Evolutionary conservation across 2,888 invertebrate species (phyloP).

Genomic region (Hypselothyrea guttata): DNA sequence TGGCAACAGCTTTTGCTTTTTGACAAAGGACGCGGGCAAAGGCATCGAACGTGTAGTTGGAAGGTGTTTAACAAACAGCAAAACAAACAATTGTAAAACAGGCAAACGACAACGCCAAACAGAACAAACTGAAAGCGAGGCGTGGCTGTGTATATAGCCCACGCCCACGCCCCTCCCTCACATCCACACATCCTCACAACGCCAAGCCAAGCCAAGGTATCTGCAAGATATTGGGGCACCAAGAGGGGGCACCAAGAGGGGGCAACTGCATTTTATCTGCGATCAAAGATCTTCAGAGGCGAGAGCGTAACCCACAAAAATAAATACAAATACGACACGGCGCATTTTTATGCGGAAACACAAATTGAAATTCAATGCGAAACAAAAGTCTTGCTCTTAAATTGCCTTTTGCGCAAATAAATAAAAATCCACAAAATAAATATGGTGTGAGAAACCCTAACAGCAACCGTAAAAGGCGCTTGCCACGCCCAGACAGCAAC

Average conservation of each 20-base stretch:
- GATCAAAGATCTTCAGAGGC: slow-evolving; percentile 69
- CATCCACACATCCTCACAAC: slow-evolving; percentile 53
- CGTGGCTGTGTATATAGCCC: slow-evolving; percentile 55
- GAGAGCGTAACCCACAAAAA: slow-evolving; percentile 55
- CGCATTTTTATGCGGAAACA: slow-evolving; percentile 75
- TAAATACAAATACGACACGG: slow-evolving; percentile 47
- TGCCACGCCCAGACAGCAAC: slow-evolving; percentile 44
- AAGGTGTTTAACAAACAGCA: slow-evolving; percentile 82
- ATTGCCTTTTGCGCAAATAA: slow-evolving; percentile 68
- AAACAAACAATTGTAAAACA: slow-evolving; percentile 79
- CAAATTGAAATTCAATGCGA: slow-evolving; percentile 78
- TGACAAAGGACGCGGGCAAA: slow-evolving; percentile 70
- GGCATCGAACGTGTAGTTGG: slow-evolving; percentile 72
- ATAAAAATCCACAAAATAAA: slow-evolving; percentile 48
- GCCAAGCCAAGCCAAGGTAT: slow-evolving; percentile 3
- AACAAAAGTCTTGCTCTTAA: slow-evolving; percentile 48
- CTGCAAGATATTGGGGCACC: no score
- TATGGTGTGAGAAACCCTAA: slow-evolving; percentile 46
- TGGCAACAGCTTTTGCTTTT: slow-evolving; percentile 49
- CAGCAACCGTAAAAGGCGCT: slow-evolving; percentile 55
- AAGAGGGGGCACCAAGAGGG: slow-evolving; percentile 33
- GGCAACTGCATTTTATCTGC: slow-evolving; percentile 67
- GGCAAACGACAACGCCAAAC: slow-evolving; percentile 52
- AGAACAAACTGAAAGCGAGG: slow-evolving; percentile 49
- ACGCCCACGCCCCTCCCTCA: slow-evolving; percentile 62